These are phyloP conservation scores for Gordius sp. DNA, from an alignment of 2,888 invertebrate genomes.

Conservation along the genomic window DNA sequence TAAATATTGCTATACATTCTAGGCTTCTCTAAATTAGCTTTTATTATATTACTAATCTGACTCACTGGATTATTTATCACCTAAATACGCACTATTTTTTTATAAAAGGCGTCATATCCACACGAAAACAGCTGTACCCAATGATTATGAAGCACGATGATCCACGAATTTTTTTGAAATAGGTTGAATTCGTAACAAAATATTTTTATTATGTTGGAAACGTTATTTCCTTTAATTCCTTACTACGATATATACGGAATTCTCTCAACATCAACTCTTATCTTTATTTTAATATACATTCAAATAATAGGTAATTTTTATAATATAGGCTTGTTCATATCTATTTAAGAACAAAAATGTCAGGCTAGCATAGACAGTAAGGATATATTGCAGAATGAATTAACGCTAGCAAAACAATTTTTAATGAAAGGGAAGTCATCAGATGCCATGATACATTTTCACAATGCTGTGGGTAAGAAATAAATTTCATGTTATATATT, in stretches of 20 bases:
- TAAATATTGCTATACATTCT: no score
- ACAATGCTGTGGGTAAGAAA: conserved; percentile 54
- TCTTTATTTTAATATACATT: conserved; percentile 12
- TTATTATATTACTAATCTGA: no score
- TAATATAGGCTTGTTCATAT: neutral
- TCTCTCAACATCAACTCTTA: neutral
- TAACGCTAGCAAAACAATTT: conserved; percentile 54
- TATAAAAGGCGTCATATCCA: no score
- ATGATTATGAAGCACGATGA: no score
- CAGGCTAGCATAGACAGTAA: neutral
- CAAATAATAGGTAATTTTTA: conserved; percentile 5
- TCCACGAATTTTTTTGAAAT: no score
- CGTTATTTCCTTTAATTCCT: conserved; percentile 3
- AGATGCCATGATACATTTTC: conserved; percentile 84
- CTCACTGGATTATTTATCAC: no score
- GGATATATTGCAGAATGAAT: neutral
- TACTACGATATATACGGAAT: conserved; percentile 13
- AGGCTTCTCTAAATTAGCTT: no score
- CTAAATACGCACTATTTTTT: no score
- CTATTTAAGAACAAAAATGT: conserved; percentile 12
- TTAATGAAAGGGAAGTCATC: conserved; percentile 68
- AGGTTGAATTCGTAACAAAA: no score
- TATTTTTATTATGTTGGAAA: conserved; percentile 2
- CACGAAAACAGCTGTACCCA: no score
- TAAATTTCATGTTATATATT: conserved; percentile 16